Evolutionary conservation across 1,140 invertebrate genomes (phyloP), one percentile per base, ranked within the genome.

Genomic region (Zaprionus inermis): DNA sequence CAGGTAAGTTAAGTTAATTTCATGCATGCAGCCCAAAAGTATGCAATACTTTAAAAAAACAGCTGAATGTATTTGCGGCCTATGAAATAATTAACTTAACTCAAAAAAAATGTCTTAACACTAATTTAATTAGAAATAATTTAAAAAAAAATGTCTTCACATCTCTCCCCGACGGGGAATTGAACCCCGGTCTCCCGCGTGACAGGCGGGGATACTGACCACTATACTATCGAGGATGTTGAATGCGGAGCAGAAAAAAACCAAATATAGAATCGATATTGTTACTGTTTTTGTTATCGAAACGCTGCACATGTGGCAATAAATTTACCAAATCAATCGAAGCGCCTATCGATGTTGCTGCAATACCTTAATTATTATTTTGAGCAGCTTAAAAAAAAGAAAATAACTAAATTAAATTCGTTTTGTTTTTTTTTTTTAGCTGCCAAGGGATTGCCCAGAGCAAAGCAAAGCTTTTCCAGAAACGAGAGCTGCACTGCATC

Each of bases 131-230:
- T 38, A 0, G 2, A 14, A 38, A 41, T 9, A 44, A 44, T 16
- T 3, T 16, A 44, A 68, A 64, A 63, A 44, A 32, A 46, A 70
- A 41, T 22, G n/a, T 28, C 3, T 32, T 4, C 7, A 18, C 10
- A 34, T 30, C 9, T 66, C 92, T 93, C 91, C 93, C 92, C 92
- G 92, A 92, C 93, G 92, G 92, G 92, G 93, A 93, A 93, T 93
- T 93, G 93, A 93, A 93, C 93, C 92, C 93, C 92, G 92, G 92
- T 93, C 93, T 93, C 92, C 92, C 93, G 92, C 93, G 92, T 93
- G 92, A 93, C 92, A 93, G 92, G 92, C 92, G 93, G 92, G 92
- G 92, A 93, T 93, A 93, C 92, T 93, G 56, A 93, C 91, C 92
- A 93, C 91, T 93, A 93, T 93, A 93, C 93, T 93, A 93, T 92